These are phyloP conservation scores for Sarotherodon lohbergeri DNA, from an alignment of 2,113 vertebrate species.

Conservation along the genomic window DNA sequence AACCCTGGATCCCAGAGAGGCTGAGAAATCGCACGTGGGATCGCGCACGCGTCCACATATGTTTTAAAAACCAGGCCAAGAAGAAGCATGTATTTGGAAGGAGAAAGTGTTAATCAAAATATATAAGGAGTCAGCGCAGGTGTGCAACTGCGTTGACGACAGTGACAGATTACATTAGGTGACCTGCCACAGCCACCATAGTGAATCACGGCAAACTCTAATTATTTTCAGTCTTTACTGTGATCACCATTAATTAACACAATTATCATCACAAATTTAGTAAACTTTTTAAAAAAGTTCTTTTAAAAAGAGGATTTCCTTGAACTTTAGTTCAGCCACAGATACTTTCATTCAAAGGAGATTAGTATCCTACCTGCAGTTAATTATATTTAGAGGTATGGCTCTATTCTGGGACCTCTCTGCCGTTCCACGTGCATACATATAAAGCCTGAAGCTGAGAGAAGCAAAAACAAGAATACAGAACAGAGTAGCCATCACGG, in stretches of 20 bases:
- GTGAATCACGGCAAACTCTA: neutral
- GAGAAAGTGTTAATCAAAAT: slow-evolving; percentile 16
- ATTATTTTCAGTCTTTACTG: neutral
- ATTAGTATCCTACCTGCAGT: neutral
- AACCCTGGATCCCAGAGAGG: neutral
- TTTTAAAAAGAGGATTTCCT: neutral
- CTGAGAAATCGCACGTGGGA: neutral
- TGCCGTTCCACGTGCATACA: neutral
- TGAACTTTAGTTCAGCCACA: neutral
- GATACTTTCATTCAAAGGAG: neutral
- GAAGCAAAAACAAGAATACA: neutral
- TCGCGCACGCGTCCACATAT: neutral
- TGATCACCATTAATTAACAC: neutral
- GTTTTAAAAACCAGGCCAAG: neutral
- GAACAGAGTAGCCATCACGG: neutral
- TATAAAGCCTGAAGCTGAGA: neutral
- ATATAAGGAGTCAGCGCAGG: neutral
- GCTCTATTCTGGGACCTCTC: neutral
- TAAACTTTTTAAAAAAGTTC: neutral
- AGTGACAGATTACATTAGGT: slow-evolving; percentile 23
- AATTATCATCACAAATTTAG: neutral
- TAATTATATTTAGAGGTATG: neutral
- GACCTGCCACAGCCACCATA: neutral
- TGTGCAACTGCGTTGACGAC: neutral
- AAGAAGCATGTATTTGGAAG: neutral